These are phyloP conservation scores for Lithophane ornitopus DNA, from an alignment of 2,888 invertebrate genomes.

Conservation along the genomic window DNA sequence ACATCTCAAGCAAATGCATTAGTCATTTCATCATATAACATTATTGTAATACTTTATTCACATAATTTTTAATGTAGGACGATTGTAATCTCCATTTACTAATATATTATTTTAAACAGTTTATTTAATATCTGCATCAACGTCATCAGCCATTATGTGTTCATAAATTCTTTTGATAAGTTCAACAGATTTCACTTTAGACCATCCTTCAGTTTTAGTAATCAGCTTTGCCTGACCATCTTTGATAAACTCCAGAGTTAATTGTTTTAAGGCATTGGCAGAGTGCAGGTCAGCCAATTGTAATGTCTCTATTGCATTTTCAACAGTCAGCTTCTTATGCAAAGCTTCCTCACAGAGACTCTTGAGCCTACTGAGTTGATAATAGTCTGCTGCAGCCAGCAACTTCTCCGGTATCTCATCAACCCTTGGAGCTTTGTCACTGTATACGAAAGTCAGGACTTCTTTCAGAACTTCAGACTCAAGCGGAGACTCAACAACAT, in stretches of 20 bases:
- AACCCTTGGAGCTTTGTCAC: conserved; percentile 85
- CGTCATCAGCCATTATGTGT: conserved; percentile 84
- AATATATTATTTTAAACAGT: not conserved
- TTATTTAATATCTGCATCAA: conserved; percentile 80
- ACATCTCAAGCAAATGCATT: conserved; percentile 1
- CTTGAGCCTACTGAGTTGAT: conserved; percentile 84
- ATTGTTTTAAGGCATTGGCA: conserved; percentile 80
- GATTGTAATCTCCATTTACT: not conserved
- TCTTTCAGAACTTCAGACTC: conserved; percentile 84
- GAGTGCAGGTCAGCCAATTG: conserved; percentile 86
- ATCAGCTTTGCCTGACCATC: conserved; percentile 86
- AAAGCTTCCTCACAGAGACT: conserved; percentile 85
- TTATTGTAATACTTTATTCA: not conserved
- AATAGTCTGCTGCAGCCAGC: conserved; percentile 86
- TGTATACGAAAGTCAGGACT: conserved; percentile 85
- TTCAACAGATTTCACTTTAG: conserved; percentile 83
- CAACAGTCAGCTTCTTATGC: conserved; percentile 85
- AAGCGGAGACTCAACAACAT: conserved; percentile 82
- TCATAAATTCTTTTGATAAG: conserved; percentile 86
- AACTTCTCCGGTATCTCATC: conserved; percentile 86
- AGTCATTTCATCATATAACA: conserved; percentile 11
- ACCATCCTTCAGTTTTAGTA: conserved; percentile 86
- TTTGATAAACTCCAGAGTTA: conserved; percentile 86
- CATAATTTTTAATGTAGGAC: not conserved
- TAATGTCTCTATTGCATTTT: conserved; percentile 86